Evolutionary conservation across 2,888 invertebrate genomes (phyloP).

Genomic region (Malthinus seriepunctatus): DNA sequence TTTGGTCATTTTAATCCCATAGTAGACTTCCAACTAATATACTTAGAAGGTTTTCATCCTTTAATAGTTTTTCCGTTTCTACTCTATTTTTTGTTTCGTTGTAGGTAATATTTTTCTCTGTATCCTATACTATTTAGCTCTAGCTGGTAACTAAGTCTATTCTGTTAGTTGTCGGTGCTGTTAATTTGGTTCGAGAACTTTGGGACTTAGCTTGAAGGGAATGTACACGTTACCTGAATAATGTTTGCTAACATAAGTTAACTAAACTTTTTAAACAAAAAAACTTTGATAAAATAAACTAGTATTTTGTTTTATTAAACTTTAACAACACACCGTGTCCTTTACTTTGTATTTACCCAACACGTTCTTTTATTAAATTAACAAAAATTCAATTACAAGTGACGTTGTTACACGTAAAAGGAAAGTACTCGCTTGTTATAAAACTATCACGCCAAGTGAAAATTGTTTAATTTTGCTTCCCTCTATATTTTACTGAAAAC

Average conservation of each 20-base stretch:
- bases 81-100: constrained; percentile 10
- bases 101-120: constrained; percentile 26
- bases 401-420: no score
- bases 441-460: no score
- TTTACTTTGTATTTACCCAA: no score
- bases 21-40: constrained; percentile 28
- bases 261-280: constrained; percentile 10
- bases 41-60: constrained; percentile 32
- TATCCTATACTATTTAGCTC: constrained; percentile 23
- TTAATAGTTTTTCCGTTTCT: constrained; percentile 30
- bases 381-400: no score
- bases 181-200: constrained; percentile 26
- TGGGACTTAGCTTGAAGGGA: constrained; percentile 23
- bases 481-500: no score
- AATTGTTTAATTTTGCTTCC: no score
- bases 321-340: no score
- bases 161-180: constrained; percentile 33
- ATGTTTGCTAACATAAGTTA: constrained; percentile 26
- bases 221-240: constrained; percentile 25
- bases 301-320: no score
- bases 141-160: constrained; percentile 20
- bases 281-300: no score
- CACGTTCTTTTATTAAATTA: no score
- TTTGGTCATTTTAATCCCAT: constrained; percentile 33
- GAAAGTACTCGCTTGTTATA: no score